phyloP scores from a whole-genome alignment of 2,113 vertebrate species.

The pig (Sus scrofa) region DNA sequence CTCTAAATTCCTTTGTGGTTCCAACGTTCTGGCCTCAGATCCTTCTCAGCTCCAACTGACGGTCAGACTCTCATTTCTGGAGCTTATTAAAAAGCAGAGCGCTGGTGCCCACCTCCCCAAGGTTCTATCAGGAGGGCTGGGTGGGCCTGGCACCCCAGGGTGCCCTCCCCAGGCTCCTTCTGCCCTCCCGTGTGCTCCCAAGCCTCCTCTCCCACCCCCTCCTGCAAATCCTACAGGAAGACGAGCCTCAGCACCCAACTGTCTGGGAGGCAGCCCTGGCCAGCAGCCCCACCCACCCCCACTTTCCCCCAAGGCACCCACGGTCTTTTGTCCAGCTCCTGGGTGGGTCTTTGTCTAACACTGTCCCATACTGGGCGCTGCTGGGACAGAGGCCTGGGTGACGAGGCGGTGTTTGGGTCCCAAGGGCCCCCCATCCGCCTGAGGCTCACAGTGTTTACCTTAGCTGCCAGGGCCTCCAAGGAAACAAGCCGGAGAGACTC shows the following conservation, averaged over 20 bases:
- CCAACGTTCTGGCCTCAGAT: neutral
- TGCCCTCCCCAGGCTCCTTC: neutral
- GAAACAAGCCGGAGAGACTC: neutral
- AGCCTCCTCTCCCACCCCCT: neutral
- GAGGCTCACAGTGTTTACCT: neutral
- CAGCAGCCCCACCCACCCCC: neutral
- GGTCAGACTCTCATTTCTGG: neutral
- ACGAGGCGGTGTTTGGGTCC: accelerated
- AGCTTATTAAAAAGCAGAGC: neutral
- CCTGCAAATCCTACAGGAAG: neutral
- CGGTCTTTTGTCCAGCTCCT: neutral
- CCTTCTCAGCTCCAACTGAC: neutral
- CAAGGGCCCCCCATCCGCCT: neutral
- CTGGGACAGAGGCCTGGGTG: neutral
- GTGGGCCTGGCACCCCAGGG: neutral
- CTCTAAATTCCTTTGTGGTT: neutral
- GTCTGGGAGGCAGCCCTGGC: neutral
- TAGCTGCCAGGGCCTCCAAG: neutral
- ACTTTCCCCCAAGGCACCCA: neutral
- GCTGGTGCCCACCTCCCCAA: accelerated
- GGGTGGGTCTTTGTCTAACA: accelerated
- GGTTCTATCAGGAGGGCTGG: neutral
- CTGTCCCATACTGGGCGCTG: neutral
- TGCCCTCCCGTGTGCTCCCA: no score
- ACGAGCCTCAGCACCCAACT: neutral